phyloP scores from a whole-genome alignment of 2,888 invertebrate species.

The Tenthredo notha region DNA sequence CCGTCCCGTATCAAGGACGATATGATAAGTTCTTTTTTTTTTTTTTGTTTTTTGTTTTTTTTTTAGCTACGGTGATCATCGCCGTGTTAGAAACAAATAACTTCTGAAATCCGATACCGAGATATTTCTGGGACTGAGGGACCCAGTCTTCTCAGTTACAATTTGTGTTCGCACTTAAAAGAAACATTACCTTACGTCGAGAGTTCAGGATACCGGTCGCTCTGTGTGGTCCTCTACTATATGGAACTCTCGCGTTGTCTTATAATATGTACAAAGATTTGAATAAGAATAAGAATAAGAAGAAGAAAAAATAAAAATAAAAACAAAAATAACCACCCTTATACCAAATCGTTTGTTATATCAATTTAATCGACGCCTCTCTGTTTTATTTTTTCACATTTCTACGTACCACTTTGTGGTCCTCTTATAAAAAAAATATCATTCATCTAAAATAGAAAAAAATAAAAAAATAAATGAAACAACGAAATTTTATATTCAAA shows the following conservation, averaged over 20 bases:
- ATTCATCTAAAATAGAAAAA: background rate
- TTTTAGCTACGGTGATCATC: background rate
- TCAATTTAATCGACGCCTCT: conserved; percentile 16
- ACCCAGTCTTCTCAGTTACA: conserved; percentile 76
- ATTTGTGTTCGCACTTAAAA: conserved; percentile 78
- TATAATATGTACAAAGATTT: background rate
- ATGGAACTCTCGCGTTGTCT: conserved; percentile 21
- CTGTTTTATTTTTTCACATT: too few relatives aligned
- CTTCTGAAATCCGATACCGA: conserved; percentile 76
- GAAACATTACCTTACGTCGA: conserved; percentile 73
- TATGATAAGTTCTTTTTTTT: background rate
- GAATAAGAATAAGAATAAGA: background rate
- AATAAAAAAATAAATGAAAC: background rate
- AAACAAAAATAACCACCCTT: background rate
- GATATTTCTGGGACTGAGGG: conserved; percentile 68
- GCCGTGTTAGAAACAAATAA: conserved; percentile 64
- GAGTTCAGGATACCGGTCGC: conserved; percentile 46
- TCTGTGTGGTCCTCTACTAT: conserved; percentile 52
- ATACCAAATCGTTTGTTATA: conserved; percentile 41
- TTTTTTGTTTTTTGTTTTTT: too few relatives aligned
- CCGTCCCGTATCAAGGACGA: background rate
- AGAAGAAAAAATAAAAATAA: background rate
- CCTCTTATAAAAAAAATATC: too few relatives aligned
- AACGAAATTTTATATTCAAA: conserved; percentile 64
- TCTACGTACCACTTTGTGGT: too few relatives aligned